Percentiles rank a stretch among this genome's conserved stretches.
These are phyloP conservation scores for Melolontha melolontha DNA, from an alignment of 2,888 invertebrate genomes.

Conservation along the genomic window DNA sequence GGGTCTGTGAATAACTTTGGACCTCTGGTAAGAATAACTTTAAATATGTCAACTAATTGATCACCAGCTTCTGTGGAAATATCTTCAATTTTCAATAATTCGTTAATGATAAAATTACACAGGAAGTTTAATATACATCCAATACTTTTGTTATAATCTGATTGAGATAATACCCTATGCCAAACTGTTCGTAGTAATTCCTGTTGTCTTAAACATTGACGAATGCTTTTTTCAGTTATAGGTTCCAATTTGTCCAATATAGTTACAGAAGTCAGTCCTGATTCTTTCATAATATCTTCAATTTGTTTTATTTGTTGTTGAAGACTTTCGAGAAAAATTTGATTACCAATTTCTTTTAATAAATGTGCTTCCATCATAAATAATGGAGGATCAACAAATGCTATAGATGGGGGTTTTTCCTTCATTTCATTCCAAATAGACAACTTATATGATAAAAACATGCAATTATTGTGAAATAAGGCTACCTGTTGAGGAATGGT, in stretches of 20 bases:
- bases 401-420: conserved; percentile 70
- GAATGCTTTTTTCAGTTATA: conserved; percentile 77
- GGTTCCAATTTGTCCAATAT: conserved; percentile 71
- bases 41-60: conserved; percentile 82
- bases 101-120: conserved; percentile 75
- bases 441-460: conserved; percentile 84
- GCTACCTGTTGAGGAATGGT: conserved; percentile 91
- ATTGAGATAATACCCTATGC: conserved; percentile 84
- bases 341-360: conserved; percentile 76
- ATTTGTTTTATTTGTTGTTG: conserved; percentile 81
- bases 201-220: conserved; percentile 87
- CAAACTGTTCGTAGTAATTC: conserved; percentile 89
- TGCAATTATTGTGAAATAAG: conserved; percentile 91
- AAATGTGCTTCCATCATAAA: conserved; percentile 77
- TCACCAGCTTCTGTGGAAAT: conserved; percentile 86
- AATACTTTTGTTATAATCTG: conserved; percentile 80
- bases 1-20: conserved; percentile 79
- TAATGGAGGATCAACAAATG: conserved; percentile 67
- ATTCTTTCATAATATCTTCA: conserved; percentile 78
- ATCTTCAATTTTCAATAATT: conserved; percentile 82
- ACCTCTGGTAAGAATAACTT: conserved; percentile 77
- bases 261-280: conserved; percentile 69
- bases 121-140: conserved; percentile 68
- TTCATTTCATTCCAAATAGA: conserved; percentile 77
- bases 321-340: conserved; percentile 79